Conservation (phyloP, 2,888 invertebrate species). For the Ophion costatus region DNA sequence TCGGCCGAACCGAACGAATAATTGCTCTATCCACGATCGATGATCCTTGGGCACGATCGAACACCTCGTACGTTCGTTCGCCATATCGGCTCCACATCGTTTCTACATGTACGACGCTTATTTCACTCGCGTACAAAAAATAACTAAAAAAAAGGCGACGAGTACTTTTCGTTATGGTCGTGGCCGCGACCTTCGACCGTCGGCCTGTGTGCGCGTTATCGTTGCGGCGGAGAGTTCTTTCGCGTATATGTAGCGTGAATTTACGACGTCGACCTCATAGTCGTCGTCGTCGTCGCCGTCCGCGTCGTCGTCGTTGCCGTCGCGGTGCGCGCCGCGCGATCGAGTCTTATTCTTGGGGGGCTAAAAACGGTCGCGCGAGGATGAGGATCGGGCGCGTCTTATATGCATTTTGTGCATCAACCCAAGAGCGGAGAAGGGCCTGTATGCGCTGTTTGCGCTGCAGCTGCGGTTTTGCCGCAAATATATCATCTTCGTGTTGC, state of each 20-base stretch:
- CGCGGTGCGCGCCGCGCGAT: constrained; percentile 64
- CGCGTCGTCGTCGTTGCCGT: constrained; percentile 7
- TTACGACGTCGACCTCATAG: constrained; percentile 42
- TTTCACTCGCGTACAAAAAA: constrained; percentile 11
- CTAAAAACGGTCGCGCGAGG: constrained; percentile 24
- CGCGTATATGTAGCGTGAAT: constrained; percentile 54
- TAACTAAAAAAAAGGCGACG: not conserved
- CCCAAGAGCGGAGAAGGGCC: constrained; percentile 54
- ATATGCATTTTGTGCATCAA: constrained; percentile 73
- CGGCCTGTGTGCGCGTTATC: constrained; percentile 44
- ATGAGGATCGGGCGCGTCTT: constrained; percentile 59
- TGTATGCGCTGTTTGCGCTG: constrained; percentile 60
- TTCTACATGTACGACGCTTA: not conserved
- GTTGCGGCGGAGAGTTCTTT: constrained; percentile 44
- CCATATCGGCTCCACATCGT: too few relatives aligned
- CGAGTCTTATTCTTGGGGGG: constrained; percentile 64
- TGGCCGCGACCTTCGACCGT: constrained; percentile 61
- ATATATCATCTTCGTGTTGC: constrained; percentile 83
- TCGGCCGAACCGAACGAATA: too few relatives aligned
- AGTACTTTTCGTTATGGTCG: constrained; percentile 7
- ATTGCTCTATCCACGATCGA: too few relatives aligned
- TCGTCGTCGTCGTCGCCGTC: constrained; percentile 37
- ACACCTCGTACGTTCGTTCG: too few relatives aligned
- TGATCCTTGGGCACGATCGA: too few relatives aligned
- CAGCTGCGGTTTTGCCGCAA: constrained; percentile 81